Evolutionary conservation across 2,113 vertebrate genomes (phyloP).

Genomic region (Microcebus tavaratra): DNA sequence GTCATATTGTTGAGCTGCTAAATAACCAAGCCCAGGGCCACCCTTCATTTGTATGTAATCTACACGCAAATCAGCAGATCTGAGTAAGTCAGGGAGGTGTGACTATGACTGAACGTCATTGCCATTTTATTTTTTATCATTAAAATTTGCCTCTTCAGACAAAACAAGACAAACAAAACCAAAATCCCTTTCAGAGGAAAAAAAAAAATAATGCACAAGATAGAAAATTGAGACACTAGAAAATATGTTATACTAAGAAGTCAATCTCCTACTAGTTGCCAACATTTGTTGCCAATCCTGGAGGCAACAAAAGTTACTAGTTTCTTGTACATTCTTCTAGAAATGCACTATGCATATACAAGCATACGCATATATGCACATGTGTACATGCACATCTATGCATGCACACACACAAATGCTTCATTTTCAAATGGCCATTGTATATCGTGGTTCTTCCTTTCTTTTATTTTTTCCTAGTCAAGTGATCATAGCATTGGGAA

Average conservation of each 20-base stretch:
- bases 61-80: not conserved
- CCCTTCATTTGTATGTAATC: not conserved
- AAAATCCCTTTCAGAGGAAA: not conserved
- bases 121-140: slow-evolving; percentile 10
- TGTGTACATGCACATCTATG: not conserved
- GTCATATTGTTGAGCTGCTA: not conserved
- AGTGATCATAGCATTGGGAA: not conserved
- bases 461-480: not conserved
- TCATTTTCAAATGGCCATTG: not conserved
- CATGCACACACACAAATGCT: not conserved
- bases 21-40: not conserved
- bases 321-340: not conserved
- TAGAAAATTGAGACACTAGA: not conserved
- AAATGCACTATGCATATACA: not conserved
- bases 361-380: too few relatives aligned
- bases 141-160: not conserved
- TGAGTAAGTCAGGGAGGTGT: not conserved
- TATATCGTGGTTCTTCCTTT: not conserved
- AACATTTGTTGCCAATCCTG: not conserved
- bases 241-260: not conserved
- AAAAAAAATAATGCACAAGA: not conserved
- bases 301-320: not conserved
- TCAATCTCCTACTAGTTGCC: not conserved
- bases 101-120: not conserved
- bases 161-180: not conserved